These are phyloP conservation scores for Dryocosmus kuriphilus DNA, from an alignment of 2,888 invertebrate genomes.

Conservation along the genomic window DNA sequence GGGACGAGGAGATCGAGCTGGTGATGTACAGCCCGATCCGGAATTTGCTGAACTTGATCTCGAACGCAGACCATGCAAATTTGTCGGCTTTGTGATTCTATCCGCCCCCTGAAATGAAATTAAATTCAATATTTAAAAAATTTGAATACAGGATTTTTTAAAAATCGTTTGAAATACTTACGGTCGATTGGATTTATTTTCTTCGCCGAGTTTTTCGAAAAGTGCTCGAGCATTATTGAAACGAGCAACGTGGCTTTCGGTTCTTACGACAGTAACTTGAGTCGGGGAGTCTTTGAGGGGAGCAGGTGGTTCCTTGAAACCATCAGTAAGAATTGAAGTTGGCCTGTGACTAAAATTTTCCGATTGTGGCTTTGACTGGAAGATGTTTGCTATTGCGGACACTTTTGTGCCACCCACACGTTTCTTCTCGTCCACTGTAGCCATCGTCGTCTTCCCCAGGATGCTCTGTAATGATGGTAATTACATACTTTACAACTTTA, in stretches of 20 bases:
- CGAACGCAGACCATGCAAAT: slow-evolving; percentile 80
- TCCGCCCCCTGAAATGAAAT: slow-evolving; percentile 64
- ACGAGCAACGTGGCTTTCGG: slow-evolving; percentile 93
- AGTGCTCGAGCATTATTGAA: slow-evolving; percentile 95
- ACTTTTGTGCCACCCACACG: slow-evolving; percentile 88
- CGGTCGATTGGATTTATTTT: slow-evolving; percentile 80
- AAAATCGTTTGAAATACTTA: slow-evolving; percentile 58
- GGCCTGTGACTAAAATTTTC: slow-evolving; percentile 71
- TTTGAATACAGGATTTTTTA: background rate
- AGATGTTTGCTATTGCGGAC: slow-evolving; percentile 94
- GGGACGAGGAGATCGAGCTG: slow-evolving; percentile 79
- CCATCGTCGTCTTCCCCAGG: slow-evolving; percentile 70
- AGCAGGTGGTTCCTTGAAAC: slow-evolving; percentile 78
- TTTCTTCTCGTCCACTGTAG: slow-evolving; percentile 85
- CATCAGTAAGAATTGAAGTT: slow-evolving; percentile 69
- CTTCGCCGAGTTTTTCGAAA: slow-evolving; percentile 92
- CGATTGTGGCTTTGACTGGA: slow-evolving; percentile 82
- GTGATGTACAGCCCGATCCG: slow-evolving; percentile 81
- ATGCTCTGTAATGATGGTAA: slow-evolving; percentile 32
- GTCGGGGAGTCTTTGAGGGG: slow-evolving; percentile 74
- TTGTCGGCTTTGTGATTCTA: slow-evolving; percentile 75
- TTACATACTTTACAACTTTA: slow-evolving; percentile 3
- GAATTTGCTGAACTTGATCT: slow-evolving; percentile 84
- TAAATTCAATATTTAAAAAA: slow-evolving; percentile 41
- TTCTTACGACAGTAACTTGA: slow-evolving; percentile 88